phyloP scores from a whole-genome alignment of 2,113 vertebrate genomes.

The Prunella himalayana region DNA sequence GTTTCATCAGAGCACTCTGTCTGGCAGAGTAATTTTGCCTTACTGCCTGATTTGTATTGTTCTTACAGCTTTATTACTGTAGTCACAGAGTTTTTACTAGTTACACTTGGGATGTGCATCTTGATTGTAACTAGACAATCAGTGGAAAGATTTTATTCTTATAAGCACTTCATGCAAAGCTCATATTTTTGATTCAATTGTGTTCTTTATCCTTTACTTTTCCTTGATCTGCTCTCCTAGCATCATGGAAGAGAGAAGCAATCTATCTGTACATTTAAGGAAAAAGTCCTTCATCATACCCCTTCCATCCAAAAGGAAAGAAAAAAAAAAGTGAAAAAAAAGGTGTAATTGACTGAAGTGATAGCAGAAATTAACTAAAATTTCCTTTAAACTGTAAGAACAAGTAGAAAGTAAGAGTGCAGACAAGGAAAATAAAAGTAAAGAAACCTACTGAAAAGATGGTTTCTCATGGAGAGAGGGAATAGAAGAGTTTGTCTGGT shows the following conservation, averaged over 20 bases:
- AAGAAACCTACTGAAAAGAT: neutral
- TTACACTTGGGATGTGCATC: neutral
- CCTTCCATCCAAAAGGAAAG: neutral
- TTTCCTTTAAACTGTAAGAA: neutral
- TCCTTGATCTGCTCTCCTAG: neutral
- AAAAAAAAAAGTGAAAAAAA: neutral
- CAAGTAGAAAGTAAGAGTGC: neutral
- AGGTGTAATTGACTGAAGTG: neutral
- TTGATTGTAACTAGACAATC: neutral
- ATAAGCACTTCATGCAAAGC: neutral
- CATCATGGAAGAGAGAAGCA: neutral
- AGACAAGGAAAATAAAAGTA: neutral
- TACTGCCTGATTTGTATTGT: neutral
- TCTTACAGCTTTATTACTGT: neutral
- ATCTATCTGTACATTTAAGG: neutral
- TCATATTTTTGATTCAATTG: neutral
- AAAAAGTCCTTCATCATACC: neutral
- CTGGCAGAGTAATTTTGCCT: neutral
- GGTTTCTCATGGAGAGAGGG: neutral
- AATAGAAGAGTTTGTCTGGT: neutral
- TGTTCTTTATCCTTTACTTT: neutral
- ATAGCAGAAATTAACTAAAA: neutral
- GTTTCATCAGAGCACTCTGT: neutral
- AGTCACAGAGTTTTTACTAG: neutral
- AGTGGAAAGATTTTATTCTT: neutral